Base-by-base conservation (phyloP, 1,140 invertebrate genomes). In the Eriocheir sinensis region DNA sequence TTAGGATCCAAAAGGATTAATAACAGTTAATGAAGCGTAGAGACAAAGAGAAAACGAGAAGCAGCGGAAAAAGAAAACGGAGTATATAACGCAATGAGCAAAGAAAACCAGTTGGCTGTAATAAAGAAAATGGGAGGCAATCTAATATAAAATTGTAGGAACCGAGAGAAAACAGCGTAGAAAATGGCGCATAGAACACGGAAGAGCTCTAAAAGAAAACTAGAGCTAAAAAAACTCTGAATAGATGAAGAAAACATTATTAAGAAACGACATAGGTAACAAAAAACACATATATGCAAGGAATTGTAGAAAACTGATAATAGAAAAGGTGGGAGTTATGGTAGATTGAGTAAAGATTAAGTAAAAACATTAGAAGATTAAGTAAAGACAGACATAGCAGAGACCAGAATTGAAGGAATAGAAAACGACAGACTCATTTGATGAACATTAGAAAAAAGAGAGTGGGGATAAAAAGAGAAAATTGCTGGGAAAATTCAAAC, bases 51-150 rank as follows among this genome's bases (percentile, higher is more conserved):
- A 72, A n/a, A 72, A 72, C 60, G 60, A 72, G 60, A 72, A 72
- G 60, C 60, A 72, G 60, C 60, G 60, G 48, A 72, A n/a, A n/a
- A 72, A 72, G 60, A 72, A n/a, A 72, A 72, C 60, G 60, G 48
- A 53, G 21, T n/a, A 53, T 53, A 53, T 21, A 12, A n/a, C 60
- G 60, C 27, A n/a, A n/a, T n/a, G 60, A n/a, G n/a, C 60, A 72
- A 27, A 72, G 60, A 72, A 8, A 53, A n/a, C 12, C 60, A 72
- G 15, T n/a, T n/a, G 60, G 6, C 60, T 72, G 21, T 1, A 72
- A n/a, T 1, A 72, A n/a, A 72, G 60, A 72, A 72, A 72, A 72
- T n/a, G 60, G 60, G 60, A 72, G 60, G 27, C n/a, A 3, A n/a
- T 72, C 60, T 72, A 4, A n/a, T 27, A 72, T 21, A 72, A 72